Base-by-base conservation (phyloP, 2,888 invertebrate species). In the Xylophagus ater region DNA sequence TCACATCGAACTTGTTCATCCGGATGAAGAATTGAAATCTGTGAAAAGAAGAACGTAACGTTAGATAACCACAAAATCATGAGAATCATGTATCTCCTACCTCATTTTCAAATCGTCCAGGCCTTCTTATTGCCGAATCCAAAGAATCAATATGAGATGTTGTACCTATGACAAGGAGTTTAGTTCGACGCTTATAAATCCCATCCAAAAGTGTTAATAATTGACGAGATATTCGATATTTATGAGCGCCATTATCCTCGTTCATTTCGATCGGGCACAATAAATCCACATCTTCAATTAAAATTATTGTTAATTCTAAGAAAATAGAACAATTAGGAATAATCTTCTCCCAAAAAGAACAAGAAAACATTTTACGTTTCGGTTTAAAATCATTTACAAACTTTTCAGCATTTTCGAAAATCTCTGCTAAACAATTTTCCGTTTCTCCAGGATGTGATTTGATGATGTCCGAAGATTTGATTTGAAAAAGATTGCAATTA, bases 101-200 rank as follows among this genome's bases (percentile, higher is more conserved):
- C 58, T 74, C 74, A 44, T 65, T 62, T 44, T 71, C 70, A 48
- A 76, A 66, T 26, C 75, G 62, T 1, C 72, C 72, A 7, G 71
- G 67, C 32, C 72, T 60, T 37, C 72, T 59, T 2, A 72, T 49
- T 9, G 66, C 57, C 8, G 62, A 54, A 49, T 71, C 68, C 9
- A 77, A 46, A 10, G 56, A 52, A 40, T 68, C 63, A 2, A 70
- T 65, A 29, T 63, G 55, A 37, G 68, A 69, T 4, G 71, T 71
- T 4, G 73, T 72, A 15, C 66, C 74, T 37, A 76, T 59, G 3
- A 75, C 66, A 14, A 71, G 49, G 8, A 75, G 52, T 19, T 62
- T 55, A 15, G 49, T 48, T 3, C 20, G 26, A 3, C 49, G 45
- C 10, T 51, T 47, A 13, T 55, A 49, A 13, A 62, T 51, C n/a